Percentiles rank a stretch among this genome's conserved stretches.
Evolutionary conservation across 2,888 invertebrate genomes (phyloP).

Genomic region (Apeira syringaria): DNA sequence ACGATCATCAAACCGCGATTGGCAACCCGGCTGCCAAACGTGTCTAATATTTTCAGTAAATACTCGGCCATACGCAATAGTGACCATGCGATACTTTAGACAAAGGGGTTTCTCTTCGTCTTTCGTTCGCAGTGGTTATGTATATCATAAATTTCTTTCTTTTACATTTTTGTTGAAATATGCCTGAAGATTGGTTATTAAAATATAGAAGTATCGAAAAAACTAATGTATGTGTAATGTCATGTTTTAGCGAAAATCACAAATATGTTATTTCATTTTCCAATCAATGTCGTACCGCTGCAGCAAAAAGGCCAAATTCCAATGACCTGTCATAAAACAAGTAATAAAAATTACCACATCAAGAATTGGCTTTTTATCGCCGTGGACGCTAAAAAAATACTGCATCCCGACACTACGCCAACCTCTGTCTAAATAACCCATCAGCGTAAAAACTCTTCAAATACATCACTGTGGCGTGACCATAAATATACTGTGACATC

Average conservation of each 20-base stretch:
- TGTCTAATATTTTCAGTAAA: too few relatives aligned
- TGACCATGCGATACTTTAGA: too few relatives aligned
- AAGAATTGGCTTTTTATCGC: slow-evolving; percentile 29
- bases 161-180: too few relatives aligned
- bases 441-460: slow-evolving; percentile 27
- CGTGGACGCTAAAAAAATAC: slow-evolving; percentile 19
- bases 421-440: slow-evolving; percentile 28
- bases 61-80: too few relatives aligned
- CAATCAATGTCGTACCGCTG: slow-evolving; percentile 24
- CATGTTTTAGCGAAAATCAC: not conserved
- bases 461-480: slow-evolving; percentile 21
- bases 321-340: slow-evolving; percentile 30
- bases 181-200: too few relatives aligned
- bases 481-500: slow-evolving; percentile 29
- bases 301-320: slow-evolving; percentile 25
- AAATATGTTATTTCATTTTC: slow-evolving; percentile 17
- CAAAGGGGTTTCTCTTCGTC: too few relatives aligned
- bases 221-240: not conserved
- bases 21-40: too few relatives aligned
- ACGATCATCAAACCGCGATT: too few relatives aligned
- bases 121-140: too few relatives aligned
- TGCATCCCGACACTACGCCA: slow-evolving; percentile 32
- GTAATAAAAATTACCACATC: slow-evolving; percentile 30
- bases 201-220: too few relatives aligned
- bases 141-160: too few relatives aligned